Evolutionary conservation across 2,113 vertebrate genomes (phyloP).

Genomic region (Pelecanus crispus): DNA sequence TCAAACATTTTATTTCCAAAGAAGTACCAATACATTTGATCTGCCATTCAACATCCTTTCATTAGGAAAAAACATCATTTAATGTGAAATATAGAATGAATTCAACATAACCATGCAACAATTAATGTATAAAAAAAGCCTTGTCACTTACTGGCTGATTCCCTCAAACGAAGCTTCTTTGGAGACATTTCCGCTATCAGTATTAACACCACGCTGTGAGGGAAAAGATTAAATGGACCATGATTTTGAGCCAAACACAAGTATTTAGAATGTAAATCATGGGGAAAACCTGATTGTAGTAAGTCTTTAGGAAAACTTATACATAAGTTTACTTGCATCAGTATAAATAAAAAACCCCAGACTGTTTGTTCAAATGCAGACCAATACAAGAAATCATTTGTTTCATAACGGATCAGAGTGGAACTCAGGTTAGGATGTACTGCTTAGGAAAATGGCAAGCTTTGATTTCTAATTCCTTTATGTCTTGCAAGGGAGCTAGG

Average conservation of each 20-base stretch:
- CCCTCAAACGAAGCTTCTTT: slow-evolving; percentile 92
- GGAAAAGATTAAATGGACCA: neutral
- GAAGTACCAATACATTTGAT: neutral
- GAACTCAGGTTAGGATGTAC: neutral
- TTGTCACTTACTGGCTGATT: slow-evolving; percentile 86
- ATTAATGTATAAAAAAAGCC: neutral
- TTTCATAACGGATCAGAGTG: neutral
- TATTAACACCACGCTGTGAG: slow-evolving; percentile 85
- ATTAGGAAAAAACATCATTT: neutral
- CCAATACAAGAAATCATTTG: neutral
- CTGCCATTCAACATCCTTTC: neutral
- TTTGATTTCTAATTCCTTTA: neutral
- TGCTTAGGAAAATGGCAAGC: neutral
- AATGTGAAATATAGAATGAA: neutral
- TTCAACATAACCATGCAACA: neutral
- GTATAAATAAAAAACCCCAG: neutral
- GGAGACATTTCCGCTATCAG: slow-evolving; percentile 85
- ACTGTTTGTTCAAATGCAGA: neutral
- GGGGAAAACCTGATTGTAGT: neutral
- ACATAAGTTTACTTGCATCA: neutral
- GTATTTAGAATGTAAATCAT: neutral
- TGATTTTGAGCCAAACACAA: neutral
- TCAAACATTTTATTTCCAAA: neutral
- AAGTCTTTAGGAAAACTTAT: neutral
- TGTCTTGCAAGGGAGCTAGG: neutral